Percentiles rank a stretch among this genome's conserved stretches.
Conservation (phyloP, 2,797 vertebrate genomes). For the Natrix natrix region DNA sequence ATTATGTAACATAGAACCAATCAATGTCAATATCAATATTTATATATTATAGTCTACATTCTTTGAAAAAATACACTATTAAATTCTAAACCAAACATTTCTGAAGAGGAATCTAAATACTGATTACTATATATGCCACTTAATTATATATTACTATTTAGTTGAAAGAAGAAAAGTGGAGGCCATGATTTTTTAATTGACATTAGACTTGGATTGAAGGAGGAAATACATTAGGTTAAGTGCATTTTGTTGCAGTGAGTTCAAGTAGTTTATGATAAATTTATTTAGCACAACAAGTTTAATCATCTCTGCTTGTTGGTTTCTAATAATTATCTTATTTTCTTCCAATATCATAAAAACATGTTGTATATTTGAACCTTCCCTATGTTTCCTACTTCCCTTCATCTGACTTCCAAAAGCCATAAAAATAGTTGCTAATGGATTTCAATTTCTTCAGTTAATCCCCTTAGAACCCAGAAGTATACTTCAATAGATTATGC, state of each 20-base stretch:
- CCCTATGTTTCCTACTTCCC: neutral
- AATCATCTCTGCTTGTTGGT: neutral
- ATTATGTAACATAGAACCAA: neutral
- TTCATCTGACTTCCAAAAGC: conserved; percentile 15
- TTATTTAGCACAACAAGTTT: neutral
- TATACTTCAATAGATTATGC: conserved; percentile 30
- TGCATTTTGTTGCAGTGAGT: neutral
- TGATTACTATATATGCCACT: neutral
- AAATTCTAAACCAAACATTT: neutral
- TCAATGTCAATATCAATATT: neutral
- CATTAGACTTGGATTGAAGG: neutral
- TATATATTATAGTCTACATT: neutral
- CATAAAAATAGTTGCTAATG: conserved; percentile 31
- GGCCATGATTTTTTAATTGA: neutral
- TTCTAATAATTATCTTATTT: conserved; percentile 1
- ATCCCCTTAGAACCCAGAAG: conserved; percentile 17
- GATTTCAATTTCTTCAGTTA: conserved; percentile 33
- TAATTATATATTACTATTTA: neutral
- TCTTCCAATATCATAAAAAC: neutral
- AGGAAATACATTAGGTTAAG: neutral
- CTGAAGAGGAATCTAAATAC: neutral
- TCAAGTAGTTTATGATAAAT: neutral
- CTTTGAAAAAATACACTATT: neutral
- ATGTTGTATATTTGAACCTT: neutral
- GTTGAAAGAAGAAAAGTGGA: neutral